Evolutionary conservation across 2,888 invertebrate species (phyloP).

Genomic region (Caenorhabditis macrosperma): DNA sequence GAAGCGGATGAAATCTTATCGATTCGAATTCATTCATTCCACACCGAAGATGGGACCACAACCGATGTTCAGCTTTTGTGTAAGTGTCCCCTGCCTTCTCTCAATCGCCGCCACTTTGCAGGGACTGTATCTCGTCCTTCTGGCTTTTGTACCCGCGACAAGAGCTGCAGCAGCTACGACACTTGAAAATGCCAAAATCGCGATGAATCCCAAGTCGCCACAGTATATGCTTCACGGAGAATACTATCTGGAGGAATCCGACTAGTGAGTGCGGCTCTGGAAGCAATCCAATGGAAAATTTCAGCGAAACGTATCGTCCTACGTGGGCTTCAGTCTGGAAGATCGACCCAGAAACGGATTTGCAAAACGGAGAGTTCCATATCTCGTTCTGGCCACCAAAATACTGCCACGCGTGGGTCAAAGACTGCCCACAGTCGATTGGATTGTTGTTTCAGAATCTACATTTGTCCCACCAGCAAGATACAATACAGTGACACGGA

Average conservation of each 20-base stretch:
- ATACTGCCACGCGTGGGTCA: slow-evolving; percentile 44
- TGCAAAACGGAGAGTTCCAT: background rate
- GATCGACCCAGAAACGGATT: background rate
- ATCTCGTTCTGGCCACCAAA: slow-evolving; percentile 38
- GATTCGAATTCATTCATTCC: slow-evolving; percentile 1
- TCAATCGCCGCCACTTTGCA: background rate
- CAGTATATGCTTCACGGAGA: slow-evolving; percentile 26
- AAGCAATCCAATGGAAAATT: background rate
- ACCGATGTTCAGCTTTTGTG: slow-evolving; percentile 30
- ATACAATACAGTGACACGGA: background rate
- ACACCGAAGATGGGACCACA: slow-evolving; percentile 7
- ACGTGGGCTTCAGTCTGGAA: slow-evolving; percentile 43
- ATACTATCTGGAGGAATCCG: background rate
- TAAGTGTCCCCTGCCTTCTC: background rate
- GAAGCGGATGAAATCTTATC: too few species aligned
- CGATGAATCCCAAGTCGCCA: background rate
- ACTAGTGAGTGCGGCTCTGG: slow-evolving; percentile 1
- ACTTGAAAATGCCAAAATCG: background rate
- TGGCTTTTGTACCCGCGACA: background rate
- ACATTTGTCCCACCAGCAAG: slow-evolving; percentile 10
- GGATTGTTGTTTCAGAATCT: slow-evolving; percentile 15
- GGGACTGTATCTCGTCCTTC: slow-evolving; percentile 30
- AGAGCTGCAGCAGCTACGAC: background rate
- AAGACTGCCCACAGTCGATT: background rate
- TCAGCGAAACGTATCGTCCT: slow-evolving; percentile 21